Evolutionary conservation across 2,797 vertebrate genomes (phyloP).

Genomic region (Lacerta bilineata): DNA sequence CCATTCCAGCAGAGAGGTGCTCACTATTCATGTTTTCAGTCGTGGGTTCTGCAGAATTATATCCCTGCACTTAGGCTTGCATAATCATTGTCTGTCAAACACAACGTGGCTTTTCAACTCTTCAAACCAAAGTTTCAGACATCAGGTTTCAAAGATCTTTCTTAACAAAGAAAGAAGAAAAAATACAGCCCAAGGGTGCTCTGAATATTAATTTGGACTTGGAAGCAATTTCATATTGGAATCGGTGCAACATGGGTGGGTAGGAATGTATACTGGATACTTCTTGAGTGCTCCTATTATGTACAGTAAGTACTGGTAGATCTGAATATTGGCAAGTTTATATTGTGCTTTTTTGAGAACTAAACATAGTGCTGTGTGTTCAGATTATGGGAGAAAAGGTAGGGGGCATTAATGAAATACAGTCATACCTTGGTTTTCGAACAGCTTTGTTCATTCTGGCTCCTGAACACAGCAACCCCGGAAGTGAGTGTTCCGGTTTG

Average conservation of each 20-base stretch:
- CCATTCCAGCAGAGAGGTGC: slow-evolving; percentile 28
- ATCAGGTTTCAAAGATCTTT: not conserved
- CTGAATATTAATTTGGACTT: slow-evolving; percentile 14
- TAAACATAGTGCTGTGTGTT: not conserved
- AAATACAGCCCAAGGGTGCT: not conserved
- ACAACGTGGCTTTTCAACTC: not conserved
- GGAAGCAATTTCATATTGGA: not conserved
- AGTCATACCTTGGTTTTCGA: too few relatives aligned
- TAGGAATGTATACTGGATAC: not conserved
- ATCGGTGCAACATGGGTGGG: not conserved
- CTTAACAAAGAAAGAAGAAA: not conserved
- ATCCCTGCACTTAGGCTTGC: not conserved
- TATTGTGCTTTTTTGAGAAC: not conserved
- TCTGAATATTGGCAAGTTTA: too few relatives aligned
- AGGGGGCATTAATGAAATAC: not conserved
- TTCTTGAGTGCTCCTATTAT: not conserved
- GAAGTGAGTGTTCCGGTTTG: too few relatives aligned
- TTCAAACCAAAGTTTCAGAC: not conserved
- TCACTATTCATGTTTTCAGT: slow-evolving; percentile 37
- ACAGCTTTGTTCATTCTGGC: too few relatives aligned
- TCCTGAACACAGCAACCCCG: too few relatives aligned
- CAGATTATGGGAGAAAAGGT: not conserved
- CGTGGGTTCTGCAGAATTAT: not conserved
- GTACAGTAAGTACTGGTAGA: not conserved
- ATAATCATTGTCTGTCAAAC: slow-evolving; percentile 21